phyloP scores from a whole-genome alignment of 2,797 vertebrate species.

The Vultur gryphus region DNA sequence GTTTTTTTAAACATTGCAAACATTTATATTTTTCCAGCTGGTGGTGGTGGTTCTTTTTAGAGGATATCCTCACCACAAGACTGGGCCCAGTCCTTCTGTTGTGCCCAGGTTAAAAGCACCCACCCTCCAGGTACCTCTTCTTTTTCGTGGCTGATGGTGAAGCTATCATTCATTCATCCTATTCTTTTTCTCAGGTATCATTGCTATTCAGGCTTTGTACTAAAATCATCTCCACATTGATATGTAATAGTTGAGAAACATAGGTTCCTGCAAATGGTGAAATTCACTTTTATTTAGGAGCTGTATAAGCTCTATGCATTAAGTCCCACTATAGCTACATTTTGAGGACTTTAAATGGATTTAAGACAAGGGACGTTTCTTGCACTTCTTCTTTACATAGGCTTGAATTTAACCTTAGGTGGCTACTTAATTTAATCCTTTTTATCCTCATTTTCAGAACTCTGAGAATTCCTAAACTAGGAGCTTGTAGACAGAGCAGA shows the following conservation, averaged over 20 bases:
- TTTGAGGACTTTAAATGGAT: neutral
- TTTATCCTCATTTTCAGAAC: neutral
- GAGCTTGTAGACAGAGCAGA: neutral
- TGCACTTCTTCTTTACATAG: neutral
- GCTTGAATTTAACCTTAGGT: neutral
- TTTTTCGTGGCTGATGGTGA: neutral
- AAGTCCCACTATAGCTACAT: neutral
- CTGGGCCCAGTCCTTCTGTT: neutral
- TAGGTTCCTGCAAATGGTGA: neutral
- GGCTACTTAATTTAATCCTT: neutral
- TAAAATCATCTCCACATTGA: neutral
- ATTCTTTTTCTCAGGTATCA: neutral
- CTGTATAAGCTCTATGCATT: neutral
- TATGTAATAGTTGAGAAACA: neutral
- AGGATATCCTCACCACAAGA: neutral
- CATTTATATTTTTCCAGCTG: neutral
- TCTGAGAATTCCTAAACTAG: neutral
- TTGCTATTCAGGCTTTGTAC: neutral
- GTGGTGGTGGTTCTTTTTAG: neutral
- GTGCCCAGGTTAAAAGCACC: neutral
- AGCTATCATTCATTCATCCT: neutral
- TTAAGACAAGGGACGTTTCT: neutral
- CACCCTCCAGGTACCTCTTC: neutral
- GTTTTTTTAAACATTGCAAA: neutral
- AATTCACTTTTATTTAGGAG: neutral